These are phyloP conservation scores for Basileuterus tristriatus DNA, from an alignment of 2,797 vertebrate species.

Conservation along the genomic window DNA sequence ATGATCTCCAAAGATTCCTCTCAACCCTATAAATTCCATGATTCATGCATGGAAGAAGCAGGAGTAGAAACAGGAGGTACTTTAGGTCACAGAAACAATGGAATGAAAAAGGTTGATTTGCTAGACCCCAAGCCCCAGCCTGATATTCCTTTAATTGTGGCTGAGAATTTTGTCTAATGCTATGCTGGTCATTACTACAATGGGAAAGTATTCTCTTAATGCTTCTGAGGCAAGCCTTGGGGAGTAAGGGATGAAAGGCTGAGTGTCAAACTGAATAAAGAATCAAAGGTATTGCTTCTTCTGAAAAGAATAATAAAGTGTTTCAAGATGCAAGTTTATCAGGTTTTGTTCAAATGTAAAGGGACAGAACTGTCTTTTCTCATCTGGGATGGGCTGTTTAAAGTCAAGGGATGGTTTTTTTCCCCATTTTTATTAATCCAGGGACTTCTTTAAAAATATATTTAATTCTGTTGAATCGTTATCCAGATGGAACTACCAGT, in stretches of 20 bases:
- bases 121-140: not conserved
- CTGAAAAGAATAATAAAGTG: not conserved
- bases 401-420: not conserved
- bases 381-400: not conserved
- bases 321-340: not conserved
- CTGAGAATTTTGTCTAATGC: not conserved
- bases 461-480: not conserved
- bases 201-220: not conserved
- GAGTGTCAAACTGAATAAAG: not conserved
- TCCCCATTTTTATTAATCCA: not conserved
- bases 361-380: not conserved
- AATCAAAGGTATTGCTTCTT: not conserved
- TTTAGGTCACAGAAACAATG: not conserved
- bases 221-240: not conserved
- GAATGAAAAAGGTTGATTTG: not conserved
- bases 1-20: not conserved
- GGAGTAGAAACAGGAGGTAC: not conserved
- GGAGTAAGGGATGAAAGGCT: not conserved
- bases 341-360: not conserved
- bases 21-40: not conserved
- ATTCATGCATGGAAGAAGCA: not conserved
- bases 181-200: not conserved
- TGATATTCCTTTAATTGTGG: not conserved
- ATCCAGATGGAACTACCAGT: not conserved
- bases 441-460: not conserved